These are phyloP conservation scores for Crenichthys baileyi DNA, from an alignment of 2,797 vertebrate species.

Conservation along the genomic window DNA sequence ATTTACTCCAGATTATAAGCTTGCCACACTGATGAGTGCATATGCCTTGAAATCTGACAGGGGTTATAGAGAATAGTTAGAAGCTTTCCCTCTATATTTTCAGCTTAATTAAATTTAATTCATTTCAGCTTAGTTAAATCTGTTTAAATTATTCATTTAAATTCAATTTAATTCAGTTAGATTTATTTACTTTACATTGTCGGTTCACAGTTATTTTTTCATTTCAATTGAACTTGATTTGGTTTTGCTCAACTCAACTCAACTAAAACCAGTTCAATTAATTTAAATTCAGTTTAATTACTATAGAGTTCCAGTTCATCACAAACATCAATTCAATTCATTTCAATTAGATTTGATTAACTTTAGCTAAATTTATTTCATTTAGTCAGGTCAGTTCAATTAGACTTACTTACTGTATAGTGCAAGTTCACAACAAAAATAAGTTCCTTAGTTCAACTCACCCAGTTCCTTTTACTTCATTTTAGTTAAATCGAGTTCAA, in stretches of 20 bases:
- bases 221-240: not conserved
- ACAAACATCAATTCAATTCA: not conserved
- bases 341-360: not conserved
- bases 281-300: not conserved
- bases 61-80: not conserved
- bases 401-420: no score
- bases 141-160: not conserved
- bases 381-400: not conserved
- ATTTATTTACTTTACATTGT: no score
- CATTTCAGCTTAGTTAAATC: not conserved
- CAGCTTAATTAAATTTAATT: not conserved
- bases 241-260: not conserved
- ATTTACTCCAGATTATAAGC: not conserved
- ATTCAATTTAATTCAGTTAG: no score
- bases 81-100: no score
- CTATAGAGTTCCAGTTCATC: not conserved
- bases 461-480: no score
- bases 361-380: not conserved
- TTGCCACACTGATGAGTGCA: not conserved
- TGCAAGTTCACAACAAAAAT: no score
- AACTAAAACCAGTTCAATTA: not conserved
- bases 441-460: no score
- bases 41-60: constrained; percentile 1
- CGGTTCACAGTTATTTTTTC: not conserved
- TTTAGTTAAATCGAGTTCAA: no score